Evolutionary conservation across 2,888 invertebrate genomes (phyloP).

Genomic region (Nymphalis c-album): DNA sequence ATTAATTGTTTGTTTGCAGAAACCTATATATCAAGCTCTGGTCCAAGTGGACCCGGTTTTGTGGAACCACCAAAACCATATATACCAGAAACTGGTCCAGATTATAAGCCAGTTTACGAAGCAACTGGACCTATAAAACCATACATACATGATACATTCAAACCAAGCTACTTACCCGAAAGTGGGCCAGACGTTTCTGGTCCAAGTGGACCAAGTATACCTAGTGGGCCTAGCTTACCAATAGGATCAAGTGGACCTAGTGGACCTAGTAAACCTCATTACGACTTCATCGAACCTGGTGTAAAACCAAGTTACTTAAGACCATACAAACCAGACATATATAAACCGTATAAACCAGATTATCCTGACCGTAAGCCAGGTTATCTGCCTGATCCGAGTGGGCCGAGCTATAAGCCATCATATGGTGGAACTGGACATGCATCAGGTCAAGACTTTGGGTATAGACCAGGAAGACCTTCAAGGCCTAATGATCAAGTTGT

Average conservation of each 20-base stretch:
- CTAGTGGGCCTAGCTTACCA: neutral
- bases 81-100: constrained; percentile 41
- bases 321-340: constrained; percentile 13
- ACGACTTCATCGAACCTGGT: constrained; percentile 17
- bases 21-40: constrained; percentile 51
- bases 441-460: constrained; percentile 19
- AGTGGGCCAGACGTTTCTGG: constrained; percentile 34
- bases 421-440: constrained; percentile 19
- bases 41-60: constrained; percentile 50
- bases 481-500: constrained; percentile 44
- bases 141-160: constrained; percentile 14
- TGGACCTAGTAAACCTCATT: constrained; percentile 12
- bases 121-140: constrained; percentile 40
- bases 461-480: constrained; percentile 43
- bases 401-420: constrained; percentile 29
- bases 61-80: constrained; percentile 39
- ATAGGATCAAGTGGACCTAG: constrained; percentile 10
- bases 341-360: constrained; percentile 8
- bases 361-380: constrained; percentile 11
- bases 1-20: constrained; percentile 45
- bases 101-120: constrained; percentile 48
- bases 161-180: constrained; percentile 45
- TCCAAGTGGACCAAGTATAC: constrained; percentile 22
- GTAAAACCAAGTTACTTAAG: constrained; percentile 20
- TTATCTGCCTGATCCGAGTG: constrained; percentile 18